Evolutionary conservation across 2,797 vertebrate genomes (phyloP).

Genomic region (Coendou prehensilis): DNA sequence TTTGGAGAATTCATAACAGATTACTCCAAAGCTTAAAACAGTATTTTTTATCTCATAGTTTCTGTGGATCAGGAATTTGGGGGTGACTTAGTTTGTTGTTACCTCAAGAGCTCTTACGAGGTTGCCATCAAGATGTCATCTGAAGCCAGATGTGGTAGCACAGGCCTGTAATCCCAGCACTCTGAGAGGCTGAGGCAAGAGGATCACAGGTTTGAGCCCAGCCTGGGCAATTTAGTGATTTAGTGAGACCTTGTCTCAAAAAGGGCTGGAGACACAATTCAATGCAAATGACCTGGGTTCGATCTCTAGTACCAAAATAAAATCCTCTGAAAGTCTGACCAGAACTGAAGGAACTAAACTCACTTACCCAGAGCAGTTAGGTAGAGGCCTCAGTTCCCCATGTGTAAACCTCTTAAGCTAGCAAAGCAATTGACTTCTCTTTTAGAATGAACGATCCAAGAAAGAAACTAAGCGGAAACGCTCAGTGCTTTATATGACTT

Average conservation of each 20-base stretch:
- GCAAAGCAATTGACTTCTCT: neutral
- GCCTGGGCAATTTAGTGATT: neutral
- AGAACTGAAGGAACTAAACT: neutral
- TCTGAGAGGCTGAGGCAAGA: neutral
- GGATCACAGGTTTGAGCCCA: neutral
- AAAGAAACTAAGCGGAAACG: neutral
- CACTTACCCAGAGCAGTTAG: neutral
- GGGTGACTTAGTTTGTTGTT: neutral
- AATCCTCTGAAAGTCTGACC: neutral
- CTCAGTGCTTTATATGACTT: neutral
- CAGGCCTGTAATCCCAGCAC: neutral
- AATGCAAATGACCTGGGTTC: neutral
- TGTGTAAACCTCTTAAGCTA: neutral
- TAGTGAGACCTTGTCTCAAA: neutral
- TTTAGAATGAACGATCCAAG: neutral
- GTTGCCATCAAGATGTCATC: neutral
- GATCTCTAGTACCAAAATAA: neutral
- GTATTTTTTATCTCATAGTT: neutral
- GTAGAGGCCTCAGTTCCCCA: neutral
- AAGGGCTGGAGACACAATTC: neutral
- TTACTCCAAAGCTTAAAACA: slow-evolving; percentile 12
- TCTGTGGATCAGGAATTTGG: slow-evolving; percentile 34
- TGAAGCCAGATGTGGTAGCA: neutral
- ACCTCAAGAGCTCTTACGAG: neutral
- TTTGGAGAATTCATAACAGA: neutral